These are phyloP conservation scores for Monopis laevigella DNA, from an alignment of 2,888 invertebrate genomes.

Conservation along the genomic window DNA sequence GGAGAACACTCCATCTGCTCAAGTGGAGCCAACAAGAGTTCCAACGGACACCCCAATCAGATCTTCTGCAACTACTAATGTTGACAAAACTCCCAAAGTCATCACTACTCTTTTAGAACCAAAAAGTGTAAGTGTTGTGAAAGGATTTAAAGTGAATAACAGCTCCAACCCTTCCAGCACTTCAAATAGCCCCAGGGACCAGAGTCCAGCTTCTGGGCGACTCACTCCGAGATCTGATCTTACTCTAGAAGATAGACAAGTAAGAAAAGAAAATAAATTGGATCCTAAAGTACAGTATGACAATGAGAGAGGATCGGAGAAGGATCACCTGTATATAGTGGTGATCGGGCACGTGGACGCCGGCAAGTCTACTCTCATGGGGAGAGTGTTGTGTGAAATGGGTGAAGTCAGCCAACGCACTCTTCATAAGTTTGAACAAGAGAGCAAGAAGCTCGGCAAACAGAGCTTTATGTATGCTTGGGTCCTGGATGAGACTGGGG, in stretches of 20 bases:
- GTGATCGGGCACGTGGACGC: constrained; percentile 98
- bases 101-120: constrained; percentile 54
- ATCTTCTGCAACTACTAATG: constrained; percentile 26
- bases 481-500: constrained; percentile 98
- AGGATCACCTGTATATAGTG: constrained; percentile 90
- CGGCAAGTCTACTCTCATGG: constrained; percentile 97
- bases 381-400: constrained; percentile 86
- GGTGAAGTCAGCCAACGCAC: constrained; percentile 88
- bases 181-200: constrained; percentile 70
- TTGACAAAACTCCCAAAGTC: constrained; percentile 37
- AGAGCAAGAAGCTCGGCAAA: constrained; percentile 96
- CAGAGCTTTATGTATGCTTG: constrained; percentile 98
- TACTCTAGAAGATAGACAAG: constrained; percentile 47
- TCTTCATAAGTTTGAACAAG: constrained; percentile 97
- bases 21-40: constrained; percentile 24
- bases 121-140: constrained; percentile 44
- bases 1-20: neutral
- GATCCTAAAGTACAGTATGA: constrained; percentile 72
- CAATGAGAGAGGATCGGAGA: constrained; percentile 80
- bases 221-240: constrained; percentile 47
- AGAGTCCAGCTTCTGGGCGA: constrained; percentile 74
- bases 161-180: constrained; percentile 32
- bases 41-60: neutral
- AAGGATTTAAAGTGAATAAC: constrained; percentile 67
- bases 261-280: constrained; percentile 64